Evolutionary conservation across 2,797 vertebrate species (phyloP).

Genomic region (Platalea minor): DNA sequence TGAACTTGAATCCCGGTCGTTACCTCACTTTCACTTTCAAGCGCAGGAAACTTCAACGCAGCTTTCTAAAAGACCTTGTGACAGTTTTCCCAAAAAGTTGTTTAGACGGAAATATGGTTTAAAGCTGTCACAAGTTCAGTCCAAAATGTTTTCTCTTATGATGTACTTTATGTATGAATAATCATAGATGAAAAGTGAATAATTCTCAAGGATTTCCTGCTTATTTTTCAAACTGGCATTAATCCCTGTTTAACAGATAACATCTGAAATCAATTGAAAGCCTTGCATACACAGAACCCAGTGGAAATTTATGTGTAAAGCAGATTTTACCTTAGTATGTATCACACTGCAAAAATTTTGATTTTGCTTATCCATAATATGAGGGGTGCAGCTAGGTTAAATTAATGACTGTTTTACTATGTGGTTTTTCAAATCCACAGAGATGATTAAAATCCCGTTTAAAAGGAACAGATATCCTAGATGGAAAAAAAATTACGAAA

Average conservation of each 20-base stretch:
- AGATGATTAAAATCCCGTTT: constrained; percentile 70
- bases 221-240: constrained; percentile 58
- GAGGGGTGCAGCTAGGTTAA: constrained; percentile 73
- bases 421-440: constrained; percentile 77
- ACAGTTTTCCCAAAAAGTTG: constrained; percentile 6
- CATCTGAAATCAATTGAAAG: constrained; percentile 56
- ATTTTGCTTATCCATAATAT: constrained; percentile 56
- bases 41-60: neutral
- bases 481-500: neutral
- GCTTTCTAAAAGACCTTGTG: neutral
- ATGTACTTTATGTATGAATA: constrained; percentile 12
- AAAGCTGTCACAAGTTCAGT: neutral
- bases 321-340: constrained; percentile 64
- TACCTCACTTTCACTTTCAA: constrained; percentile 43
- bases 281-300: constrained; percentile 15
- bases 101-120: constrained; percentile 15
- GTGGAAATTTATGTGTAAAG: constrained; percentile 60
- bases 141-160: constrained; percentile 3
- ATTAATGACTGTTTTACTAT: constrained; percentile 76
- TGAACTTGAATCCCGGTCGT: neutral
- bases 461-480: constrained; percentile 68
- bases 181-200: constrained; percentile 51
- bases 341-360: constrained; percentile 70
- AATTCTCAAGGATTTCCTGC: constrained; percentile 51
- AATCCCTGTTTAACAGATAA: constrained; percentile 45